These are phyloP conservation scores for Epinephelus fuscoguttatus DNA, from an alignment of 2,113 vertebrate species.

Conservation along the genomic window DNA sequence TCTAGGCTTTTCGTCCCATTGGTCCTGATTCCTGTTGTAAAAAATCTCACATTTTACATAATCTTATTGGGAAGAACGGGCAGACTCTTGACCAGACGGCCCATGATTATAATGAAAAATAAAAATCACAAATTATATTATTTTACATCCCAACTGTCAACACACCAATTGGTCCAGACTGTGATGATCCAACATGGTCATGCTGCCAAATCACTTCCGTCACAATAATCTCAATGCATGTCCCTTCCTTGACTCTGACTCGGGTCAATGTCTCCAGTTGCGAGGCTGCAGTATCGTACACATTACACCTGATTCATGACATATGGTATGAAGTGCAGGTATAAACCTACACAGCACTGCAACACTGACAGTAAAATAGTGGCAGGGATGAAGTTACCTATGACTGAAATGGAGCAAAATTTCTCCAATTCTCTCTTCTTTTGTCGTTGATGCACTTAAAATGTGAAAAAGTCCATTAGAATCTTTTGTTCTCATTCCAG, in stretches of 20 bases:
- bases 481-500: constrained; percentile 39
- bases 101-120: background rate
- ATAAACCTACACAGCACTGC: background rate
- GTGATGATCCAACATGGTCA: background rate
- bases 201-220: background rate
- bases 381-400: background rate
- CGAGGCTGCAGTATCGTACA: background rate
- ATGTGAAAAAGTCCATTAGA: constrained; percentile 37
- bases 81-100: background rate
- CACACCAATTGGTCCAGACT: background rate
- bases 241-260: background rate
- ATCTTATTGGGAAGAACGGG: background rate
- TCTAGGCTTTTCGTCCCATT: background rate
- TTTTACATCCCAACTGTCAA: constrained; percentile 7
- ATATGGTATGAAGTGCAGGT: background rate
- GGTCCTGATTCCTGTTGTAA: background rate
- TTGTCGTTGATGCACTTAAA: constrained; percentile 53
- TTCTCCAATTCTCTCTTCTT: constrained; percentile 32
- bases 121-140: background rate
- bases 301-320: background rate
- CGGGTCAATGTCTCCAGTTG: background rate
- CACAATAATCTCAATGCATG: background rate
- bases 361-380: constrained; percentile 1
- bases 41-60: background rate
- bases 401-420: constrained; percentile 7